Base-by-base conservation (phyloP, 2,888 invertebrate species). In the Prosopocoilus inquinatus region DNA sequence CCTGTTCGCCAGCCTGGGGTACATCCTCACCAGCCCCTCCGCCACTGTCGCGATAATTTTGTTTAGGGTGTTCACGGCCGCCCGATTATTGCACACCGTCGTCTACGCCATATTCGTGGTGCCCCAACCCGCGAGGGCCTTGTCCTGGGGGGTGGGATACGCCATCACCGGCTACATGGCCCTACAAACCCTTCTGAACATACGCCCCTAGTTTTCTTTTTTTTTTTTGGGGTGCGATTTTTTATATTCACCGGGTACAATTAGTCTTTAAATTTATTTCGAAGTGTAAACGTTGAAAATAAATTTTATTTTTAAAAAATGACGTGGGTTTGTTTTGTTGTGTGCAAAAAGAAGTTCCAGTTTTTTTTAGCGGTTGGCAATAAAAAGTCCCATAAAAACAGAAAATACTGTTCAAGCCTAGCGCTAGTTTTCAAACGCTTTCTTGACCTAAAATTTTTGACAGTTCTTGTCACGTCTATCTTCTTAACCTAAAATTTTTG, bases 31-130 rank as follows among this genome's bases (percentile, higher is more conserved):
- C 0, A 78, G 78, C 0, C 88, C 89, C 0, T 73, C 73, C 50
- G 69, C 75, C 4, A 70, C 65, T 55, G 48, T 80, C 1, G 85
- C 86, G 2, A 74, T 78, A 43, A 74, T 78, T 58, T 69, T 85
- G 48, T 85, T 86, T 73, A 58, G 85, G 28, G 68, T 79, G 5
- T 87, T 81, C 69, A 79, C 86, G 0, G 72, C 75, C 2, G 77
- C 81, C 16, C 76, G 89, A 47, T 72, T 84, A 50, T 50, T 82
- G 5, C 88, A 89, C 70, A 86, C 87, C 0, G 61, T 88, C 20
- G 84, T 85, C 16, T 89, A 89, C 70, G 82, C 85, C 1, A 70
- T 86, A 2, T 69, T 81, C 1, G 82, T 84, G 0, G 60, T 86
- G 47, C 85, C 84, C 1, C 87, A 58, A 33, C 63, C 64, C 2